Conservation (phyloP, 2,797 vertebrate species). For the Geotrypetes seraphini region DNA sequence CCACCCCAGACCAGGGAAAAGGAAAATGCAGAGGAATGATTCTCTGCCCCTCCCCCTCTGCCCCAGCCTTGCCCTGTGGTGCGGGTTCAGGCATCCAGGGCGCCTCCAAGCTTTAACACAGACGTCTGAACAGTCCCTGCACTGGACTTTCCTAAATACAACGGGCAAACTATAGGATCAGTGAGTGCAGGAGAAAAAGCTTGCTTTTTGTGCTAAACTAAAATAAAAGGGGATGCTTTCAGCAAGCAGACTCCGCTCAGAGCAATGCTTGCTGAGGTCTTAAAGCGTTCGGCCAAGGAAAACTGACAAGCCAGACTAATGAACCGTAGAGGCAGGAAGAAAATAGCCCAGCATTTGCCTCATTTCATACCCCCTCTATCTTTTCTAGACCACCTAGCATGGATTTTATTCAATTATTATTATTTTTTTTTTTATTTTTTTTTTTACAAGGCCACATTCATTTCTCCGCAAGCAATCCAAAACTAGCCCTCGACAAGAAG, state of each 20-base stretch:
- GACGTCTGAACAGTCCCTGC: too few species aligned
- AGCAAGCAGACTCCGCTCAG: conserved; percentile 56
- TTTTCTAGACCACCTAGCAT: conserved; percentile 58
- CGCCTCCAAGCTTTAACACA: neutral
- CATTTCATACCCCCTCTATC: conserved; percentile 57
- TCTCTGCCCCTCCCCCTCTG: too few species aligned
- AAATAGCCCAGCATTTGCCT: conserved; percentile 70
- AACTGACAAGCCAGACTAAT: conserved; percentile 90
- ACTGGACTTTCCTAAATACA: conserved; percentile 6
- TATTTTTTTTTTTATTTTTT: conserved; percentile 38
- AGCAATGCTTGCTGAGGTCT: conserved; percentile 87
- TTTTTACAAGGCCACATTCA: conserved; percentile 27
- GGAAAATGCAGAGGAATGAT: neutral
- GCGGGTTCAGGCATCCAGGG: too few species aligned
- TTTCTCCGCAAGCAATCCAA: conserved; percentile 28
- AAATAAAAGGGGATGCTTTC: conserved; percentile 53
- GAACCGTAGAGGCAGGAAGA: conserved; percentile 78
- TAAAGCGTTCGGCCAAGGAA: conserved; percentile 70
- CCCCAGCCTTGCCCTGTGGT: too few species aligned
- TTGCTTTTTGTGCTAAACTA: too few species aligned
- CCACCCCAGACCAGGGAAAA: neutral
- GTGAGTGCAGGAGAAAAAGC: too few species aligned
- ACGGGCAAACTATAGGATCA: conserved; percentile 18
- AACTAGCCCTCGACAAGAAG: conserved; percentile 41
- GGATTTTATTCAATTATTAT: conserved; percentile 51